Conservation (phyloP, 2,113 vertebrate genomes). For the Myiozetetes cayanensis region DNA sequence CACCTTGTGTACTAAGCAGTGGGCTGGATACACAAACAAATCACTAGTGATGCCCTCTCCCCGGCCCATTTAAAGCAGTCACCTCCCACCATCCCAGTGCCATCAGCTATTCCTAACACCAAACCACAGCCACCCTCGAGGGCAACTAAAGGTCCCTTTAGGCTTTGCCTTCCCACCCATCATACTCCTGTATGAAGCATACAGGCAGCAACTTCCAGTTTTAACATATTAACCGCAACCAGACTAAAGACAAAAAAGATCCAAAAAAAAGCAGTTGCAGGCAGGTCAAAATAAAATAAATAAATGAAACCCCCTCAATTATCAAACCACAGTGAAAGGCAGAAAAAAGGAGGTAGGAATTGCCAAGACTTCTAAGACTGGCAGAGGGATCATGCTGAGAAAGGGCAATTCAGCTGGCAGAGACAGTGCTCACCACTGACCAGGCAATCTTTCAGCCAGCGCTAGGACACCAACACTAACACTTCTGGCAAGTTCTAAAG, state of each 20-base stretch:
- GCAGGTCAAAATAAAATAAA: neutral
- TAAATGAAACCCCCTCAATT: neutral
- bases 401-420: neutral
- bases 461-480: neutral
- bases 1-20: neutral
- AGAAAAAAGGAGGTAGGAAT: neutral
- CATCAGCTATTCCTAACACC: neutral
- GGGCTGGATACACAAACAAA: neutral
- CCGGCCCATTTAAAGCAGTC: neutral
- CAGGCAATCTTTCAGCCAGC: neutral
- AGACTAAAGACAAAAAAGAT: neutral
- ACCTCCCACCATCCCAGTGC: neutral
- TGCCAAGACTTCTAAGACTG: neutral
- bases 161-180: neutral
- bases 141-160: accelerated
- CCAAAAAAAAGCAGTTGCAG: neutral
- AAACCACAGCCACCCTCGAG: neutral
- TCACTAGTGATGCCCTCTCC: neutral
- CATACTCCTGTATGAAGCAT: neutral
- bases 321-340: neutral
- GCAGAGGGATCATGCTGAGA: neutral
- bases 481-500: neutral
- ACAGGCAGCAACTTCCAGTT: neutral
- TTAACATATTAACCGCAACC: neutral
- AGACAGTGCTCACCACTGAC: too few relatives aligned